Percentiles rank a stretch among this genome's conserved stretches.
These are phyloP conservation scores for Ptiloglossa arizonensis DNA, from an alignment of 1,140 invertebrate species.

Conservation along the genomic window DNA sequence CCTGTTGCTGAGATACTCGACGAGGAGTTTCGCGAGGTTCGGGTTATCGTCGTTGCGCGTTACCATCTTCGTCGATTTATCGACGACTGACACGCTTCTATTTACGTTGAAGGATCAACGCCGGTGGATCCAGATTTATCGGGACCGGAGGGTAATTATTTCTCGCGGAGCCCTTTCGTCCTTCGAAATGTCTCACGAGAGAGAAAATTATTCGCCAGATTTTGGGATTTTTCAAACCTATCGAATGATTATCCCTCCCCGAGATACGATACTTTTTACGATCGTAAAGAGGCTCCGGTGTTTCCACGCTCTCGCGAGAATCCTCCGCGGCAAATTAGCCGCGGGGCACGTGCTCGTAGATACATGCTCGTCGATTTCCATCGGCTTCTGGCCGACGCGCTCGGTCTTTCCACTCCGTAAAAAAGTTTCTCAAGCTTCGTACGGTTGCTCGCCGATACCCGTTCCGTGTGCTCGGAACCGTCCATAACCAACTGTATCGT, in stretches of 20 bases:
- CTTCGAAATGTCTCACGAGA: no score
- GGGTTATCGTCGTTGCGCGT: neutral
- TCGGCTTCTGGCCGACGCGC: neutral
- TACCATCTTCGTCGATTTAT: slow-evolving; percentile 5
- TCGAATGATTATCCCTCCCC: neutral
- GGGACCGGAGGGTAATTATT: no score
- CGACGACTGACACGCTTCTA: no score
- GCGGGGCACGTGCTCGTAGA: neutral
- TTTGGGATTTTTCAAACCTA: no score
- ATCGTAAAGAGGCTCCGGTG: neutral
- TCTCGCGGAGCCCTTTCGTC: no score
- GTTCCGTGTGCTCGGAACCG: neutral
- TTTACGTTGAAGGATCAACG: no score
- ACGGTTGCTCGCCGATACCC: neutral
- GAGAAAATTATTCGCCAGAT: no score
- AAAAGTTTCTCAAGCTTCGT: slow-evolving; percentile 24
- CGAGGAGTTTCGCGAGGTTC: neutral
- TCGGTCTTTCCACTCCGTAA: slow-evolving; percentile 36
- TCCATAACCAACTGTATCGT: neutral
- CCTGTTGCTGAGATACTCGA: neutral
- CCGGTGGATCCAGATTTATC: no score
- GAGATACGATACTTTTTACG: neutral
- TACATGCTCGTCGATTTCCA: slow-evolving; percentile 11
- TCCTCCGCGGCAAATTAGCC: neutral
- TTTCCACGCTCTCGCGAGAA: slow-evolving; percentile 6